Percentiles rank a stretch among this genome's conserved stretches.
These are phyloP conservation scores for Galbula dea DNA, from an alignment of 2,113 vertebrate genomes.

Conservation along the genomic window DNA sequence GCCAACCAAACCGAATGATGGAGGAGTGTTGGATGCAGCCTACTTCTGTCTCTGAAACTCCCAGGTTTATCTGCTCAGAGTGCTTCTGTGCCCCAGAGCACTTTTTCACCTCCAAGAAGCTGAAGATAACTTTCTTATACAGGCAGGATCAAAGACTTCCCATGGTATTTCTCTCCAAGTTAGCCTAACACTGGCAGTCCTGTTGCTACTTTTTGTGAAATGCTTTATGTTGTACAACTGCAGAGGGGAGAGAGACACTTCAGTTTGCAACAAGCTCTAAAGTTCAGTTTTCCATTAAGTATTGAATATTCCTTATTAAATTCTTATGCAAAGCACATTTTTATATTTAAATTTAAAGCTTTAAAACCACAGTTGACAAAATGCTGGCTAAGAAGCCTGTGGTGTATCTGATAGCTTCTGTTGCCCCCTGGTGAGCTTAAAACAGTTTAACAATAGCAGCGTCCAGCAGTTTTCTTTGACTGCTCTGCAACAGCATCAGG, in stretches of 20 bases:
- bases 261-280: background rate
- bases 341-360: background rate
- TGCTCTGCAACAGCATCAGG: fast-evolving
- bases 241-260: background rate
- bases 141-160: background rate
- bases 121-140: background rate
- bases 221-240: background rate
- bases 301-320: background rate
- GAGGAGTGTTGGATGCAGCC: background rate
- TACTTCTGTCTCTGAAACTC: background rate
- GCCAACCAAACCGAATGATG: background rate
- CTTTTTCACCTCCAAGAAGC: background rate
- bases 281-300: background rate
- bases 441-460: background rate
- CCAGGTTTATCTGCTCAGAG: background rate
- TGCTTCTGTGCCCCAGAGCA: background rate
- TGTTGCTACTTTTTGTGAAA: background rate
- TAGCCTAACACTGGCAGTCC: background rate
- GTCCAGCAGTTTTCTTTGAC: background rate
- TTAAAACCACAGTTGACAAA: background rate
- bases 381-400: background rate
- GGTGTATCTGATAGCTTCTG: background rate
- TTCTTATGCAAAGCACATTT: background rate
- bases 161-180: background rate
- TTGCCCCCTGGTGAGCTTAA: background rate